phyloP scores from a whole-genome alignment of 2,113 vertebrate species.

The Cairina moschata region DNA sequence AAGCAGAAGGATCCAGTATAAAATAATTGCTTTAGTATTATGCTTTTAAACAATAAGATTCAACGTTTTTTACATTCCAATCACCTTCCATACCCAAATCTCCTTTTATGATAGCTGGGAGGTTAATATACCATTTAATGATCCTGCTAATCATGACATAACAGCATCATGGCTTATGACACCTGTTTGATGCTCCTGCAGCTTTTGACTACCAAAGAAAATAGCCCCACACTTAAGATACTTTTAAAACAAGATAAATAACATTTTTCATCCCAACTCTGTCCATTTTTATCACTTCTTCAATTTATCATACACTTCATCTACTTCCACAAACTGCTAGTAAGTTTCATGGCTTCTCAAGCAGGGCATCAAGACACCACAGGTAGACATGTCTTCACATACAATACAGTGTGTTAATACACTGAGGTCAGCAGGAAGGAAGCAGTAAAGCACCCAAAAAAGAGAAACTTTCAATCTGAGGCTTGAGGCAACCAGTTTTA shows the following conservation, averaged over 20 bases:
- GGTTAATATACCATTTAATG: neutral
- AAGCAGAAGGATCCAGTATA: neutral
- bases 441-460: neutral
- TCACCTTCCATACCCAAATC: neutral
- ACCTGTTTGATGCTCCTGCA: neutral
- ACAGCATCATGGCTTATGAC: neutral
- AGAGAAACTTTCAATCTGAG: neutral
- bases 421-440: neutral
- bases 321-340: neutral
- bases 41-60: neutral
- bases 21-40: neutral
- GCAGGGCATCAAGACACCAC: neutral
- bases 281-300: neutral
- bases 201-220: neutral
- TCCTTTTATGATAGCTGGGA: neutral
- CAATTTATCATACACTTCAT: neutral
- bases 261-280: neutral
- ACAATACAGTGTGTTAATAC: neutral
- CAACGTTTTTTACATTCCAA: neutral
- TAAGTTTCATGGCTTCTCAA: neutral
- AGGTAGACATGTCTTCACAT: neutral
- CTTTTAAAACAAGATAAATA: conserved; percentile 4
- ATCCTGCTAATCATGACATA: neutral
- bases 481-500: neutral
- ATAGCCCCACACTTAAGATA: neutral